A percentile compares a stretch with the other conserved stretches of the same genome.
These are phyloP conservation scores for Parasteatoda tepidariorum DNA, from an alignment of 1,140 invertebrate genomes.

Conservation along the genomic window DNA sequence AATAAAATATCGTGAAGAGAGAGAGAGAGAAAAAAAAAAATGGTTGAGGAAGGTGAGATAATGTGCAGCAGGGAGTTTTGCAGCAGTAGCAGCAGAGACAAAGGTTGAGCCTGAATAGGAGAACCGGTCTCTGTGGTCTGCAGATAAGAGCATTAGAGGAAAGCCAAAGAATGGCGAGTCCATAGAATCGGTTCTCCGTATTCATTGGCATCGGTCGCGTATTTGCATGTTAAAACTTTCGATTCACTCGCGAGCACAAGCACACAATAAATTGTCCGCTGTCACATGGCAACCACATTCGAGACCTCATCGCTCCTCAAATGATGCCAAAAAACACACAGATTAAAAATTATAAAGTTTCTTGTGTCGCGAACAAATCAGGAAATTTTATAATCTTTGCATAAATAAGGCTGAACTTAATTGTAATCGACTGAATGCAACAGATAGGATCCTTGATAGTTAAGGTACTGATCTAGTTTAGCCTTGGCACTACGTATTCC, in stretches of 20 bases:
- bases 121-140: slow-evolving; percentile 40
- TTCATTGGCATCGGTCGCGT: slow-evolving; percentile 43
- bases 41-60: slow-evolving; percentile 31
- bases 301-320: neutral
- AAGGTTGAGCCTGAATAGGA: slow-evolving; percentile 3
- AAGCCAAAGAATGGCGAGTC: slow-evolving; percentile 38
- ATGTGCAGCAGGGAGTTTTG: slow-evolving; percentile 11
- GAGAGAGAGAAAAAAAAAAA: slow-evolving; percentile 14
- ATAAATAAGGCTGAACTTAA: no score
- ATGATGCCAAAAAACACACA: no score
- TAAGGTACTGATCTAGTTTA: no score
- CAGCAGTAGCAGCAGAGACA: slow-evolving; percentile 40
- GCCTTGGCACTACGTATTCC: no score
- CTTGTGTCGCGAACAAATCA: no score
- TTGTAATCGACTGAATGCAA: no score
- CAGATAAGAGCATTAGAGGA: slow-evolving; percentile 45
- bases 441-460: no score
- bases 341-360: no score
- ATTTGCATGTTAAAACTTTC: slow-evolving; percentile 59
- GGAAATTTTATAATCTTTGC: no score
- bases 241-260: slow-evolving; percentile 15
- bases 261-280: slow-evolving; percentile 49
- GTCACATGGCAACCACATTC: neutral
- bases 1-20: slow-evolving; percentile 23
- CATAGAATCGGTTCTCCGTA: slow-evolving; percentile 52